Percentiles rank a stretch among this genome's conserved stretches.
These are phyloP conservation scores for Karalla daura DNA, from an alignment of 2,797 vertebrate species.

Conservation along the genomic window DNA sequence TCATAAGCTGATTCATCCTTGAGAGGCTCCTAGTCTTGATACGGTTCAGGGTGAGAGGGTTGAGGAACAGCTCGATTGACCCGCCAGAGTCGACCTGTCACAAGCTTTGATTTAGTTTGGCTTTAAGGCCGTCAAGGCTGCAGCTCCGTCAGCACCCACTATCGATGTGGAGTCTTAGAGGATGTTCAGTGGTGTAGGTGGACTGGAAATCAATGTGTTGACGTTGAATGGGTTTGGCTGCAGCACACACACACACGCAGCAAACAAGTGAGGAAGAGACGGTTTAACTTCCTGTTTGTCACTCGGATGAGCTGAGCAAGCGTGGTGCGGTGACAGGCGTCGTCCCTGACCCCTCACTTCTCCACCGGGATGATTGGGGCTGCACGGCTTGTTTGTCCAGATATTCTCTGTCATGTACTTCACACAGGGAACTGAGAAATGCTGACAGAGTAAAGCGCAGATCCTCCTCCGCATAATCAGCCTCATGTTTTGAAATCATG, in stretches of 20 bases:
- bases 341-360: not conserved
- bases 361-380: not conserved
- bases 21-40: too few species aligned
- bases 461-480: not conserved
- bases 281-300: slow-evolving; percentile 40
- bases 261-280: slow-evolving; percentile 1
- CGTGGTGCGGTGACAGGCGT: not conserved
- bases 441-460: slow-evolving; percentile 16
- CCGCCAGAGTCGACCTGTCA: too few species aligned
- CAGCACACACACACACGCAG: not conserved
- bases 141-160: not conserved
- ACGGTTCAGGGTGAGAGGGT: too few species aligned
- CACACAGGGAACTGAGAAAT: slow-evolving; percentile 38
- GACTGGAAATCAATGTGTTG: not conserved
- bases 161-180: not conserved
- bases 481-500: slow-evolving; percentile 1
- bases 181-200: not conserved
- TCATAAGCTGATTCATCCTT: not conserved
- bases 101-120: slow-evolving; percentile 20
- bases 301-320: slow-evolving; percentile 29
- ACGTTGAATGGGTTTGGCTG: not conserved
- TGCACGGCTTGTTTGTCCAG: not conserved
- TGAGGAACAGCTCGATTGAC: too few species aligned
- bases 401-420: not conserved
- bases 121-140: not conserved